These are phyloP conservation scores for Aleiodes sp. DNA, from an alignment of 1,140 invertebrate genomes.

Conservation along the genomic window DNA sequence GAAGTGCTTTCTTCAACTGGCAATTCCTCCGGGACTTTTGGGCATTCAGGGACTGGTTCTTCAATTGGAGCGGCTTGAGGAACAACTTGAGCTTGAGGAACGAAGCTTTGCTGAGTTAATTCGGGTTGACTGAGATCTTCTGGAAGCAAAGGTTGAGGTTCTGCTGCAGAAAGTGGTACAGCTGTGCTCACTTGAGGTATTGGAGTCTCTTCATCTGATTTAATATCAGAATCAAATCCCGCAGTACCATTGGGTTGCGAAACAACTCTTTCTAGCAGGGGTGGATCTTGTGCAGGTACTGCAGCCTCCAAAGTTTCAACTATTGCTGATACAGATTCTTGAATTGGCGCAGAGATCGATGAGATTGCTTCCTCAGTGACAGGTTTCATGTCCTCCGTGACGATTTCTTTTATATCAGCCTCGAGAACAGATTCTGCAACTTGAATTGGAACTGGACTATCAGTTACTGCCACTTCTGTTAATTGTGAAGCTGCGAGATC, in stretches of 20 bases:
- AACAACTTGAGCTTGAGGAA: slow-evolving; percentile 64
- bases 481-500: neutral
- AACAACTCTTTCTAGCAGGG: slow-evolving; percentile 25
- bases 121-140: slow-evolving; percentile 36
- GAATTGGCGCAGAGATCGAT: slow-evolving; percentile 48
- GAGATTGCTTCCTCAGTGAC: slow-evolving; percentile 52
- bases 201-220: neutral
- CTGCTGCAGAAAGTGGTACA: slow-evolving; percentile 49
- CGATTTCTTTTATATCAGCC: slow-evolving; percentile 55
- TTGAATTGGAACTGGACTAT: slow-evolving; percentile 57
- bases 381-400: slow-evolving; percentile 46
- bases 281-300: slow-evolving; percentile 26
- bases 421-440: slow-evolving; percentile 61
- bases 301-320: slow-evolving; percentile 45
- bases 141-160: slow-evolving; percentile 38
- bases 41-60: neutral
- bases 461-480: slow-evolving; percentile 24
- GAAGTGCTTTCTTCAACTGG: no score
- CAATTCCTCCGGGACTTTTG: neutral
- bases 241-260: slow-evolving; percentile 26
- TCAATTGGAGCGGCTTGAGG: slow-evolving; percentile 39
- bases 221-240: slow-evolving; percentile 13
- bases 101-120: neutral
- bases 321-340: slow-evolving; percentile 44
- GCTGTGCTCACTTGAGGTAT: slow-evolving; percentile 33